These are phyloP conservation scores for Collichthys lucidus DNA, from an alignment of 2,113 vertebrate genomes.

Conservation along the genomic window DNA sequence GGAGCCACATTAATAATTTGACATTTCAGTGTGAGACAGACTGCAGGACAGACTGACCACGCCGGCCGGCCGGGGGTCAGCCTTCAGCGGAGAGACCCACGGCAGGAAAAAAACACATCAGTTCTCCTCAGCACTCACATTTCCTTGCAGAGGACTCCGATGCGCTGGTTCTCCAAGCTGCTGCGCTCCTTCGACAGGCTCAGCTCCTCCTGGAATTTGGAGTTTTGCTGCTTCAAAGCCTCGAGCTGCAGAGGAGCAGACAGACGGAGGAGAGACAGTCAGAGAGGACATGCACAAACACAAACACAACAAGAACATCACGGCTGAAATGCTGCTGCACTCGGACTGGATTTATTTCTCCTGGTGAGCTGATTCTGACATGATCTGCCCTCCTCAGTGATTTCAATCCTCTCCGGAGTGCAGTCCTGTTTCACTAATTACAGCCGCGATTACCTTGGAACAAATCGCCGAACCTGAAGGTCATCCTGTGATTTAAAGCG, in stretches of 20 bases:
- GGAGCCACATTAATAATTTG: constrained; percentile 10
- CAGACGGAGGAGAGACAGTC: constrained; percentile 17
- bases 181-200: constrained; percentile 87
- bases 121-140: constrained; percentile 84
- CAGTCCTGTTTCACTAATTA: background rate
- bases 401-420: background rate
- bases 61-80: constrained; percentile 17
- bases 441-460: background rate
- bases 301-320: too few species aligned
- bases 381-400: background rate
- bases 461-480: too few species aligned
- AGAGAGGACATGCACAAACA: constrained; percentile 6
- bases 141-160: constrained; percentile 89
- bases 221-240: constrained; percentile 90
- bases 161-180: constrained; percentile 86
- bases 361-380: background rate
- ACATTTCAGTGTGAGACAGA: constrained; percentile 1
- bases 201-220: constrained; percentile 89
- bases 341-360: background rate
- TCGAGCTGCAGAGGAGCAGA: constrained; percentile 84
- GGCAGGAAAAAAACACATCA: constrained; percentile 53
- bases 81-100: constrained; percentile 13
- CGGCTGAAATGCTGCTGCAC: background rate
- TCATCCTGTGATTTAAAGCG: background rate
- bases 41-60: background rate